These are phyloP conservation scores for Hystrix brachyura DNA, from an alignment of 2,113 vertebrate species.

Conservation along the genomic window DNA sequence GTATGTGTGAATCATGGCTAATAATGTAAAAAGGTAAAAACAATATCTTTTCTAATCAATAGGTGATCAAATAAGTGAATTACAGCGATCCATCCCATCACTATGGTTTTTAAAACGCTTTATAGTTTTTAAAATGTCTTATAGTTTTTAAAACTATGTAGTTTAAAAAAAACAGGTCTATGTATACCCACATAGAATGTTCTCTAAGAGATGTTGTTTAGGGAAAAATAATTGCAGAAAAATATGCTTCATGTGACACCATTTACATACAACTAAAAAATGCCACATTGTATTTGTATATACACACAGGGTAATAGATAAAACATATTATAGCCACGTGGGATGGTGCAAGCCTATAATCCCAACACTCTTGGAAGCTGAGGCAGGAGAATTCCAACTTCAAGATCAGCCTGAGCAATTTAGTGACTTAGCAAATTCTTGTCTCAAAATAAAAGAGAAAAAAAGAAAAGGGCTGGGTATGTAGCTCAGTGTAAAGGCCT, in stretches of 20 bases:
- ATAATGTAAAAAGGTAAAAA: not conserved
- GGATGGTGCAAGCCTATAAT: not conserved
- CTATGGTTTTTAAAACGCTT: not conserved
- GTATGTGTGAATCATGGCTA: not conserved
- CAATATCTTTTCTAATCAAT: not conserved
- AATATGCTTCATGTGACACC: not conserved
- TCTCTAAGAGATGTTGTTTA: not conserved
- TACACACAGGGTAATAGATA: not conserved
- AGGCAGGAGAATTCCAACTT: not conserved
- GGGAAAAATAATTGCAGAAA: slow-evolving; percentile 42
- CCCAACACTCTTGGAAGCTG: not conserved
- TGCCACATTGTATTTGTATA: not conserved
- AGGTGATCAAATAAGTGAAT: not conserved
- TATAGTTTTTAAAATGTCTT: not conserved
- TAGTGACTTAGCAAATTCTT: not conserved
- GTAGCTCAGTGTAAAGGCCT: not conserved
- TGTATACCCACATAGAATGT: not conserved
- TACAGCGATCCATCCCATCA: not conserved
- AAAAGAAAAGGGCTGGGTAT: not conserved
- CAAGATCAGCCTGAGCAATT: not conserved
- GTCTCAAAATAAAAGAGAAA: not conserved
- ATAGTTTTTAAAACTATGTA: not conserved
- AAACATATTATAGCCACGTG: not conserved
- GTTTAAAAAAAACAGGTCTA: not conserved
- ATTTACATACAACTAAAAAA: slow-evolving; percentile 1